Evolutionary conservation across 2,888 invertebrate genomes (phyloP).

Genomic region (Polietes domitor): DNA sequence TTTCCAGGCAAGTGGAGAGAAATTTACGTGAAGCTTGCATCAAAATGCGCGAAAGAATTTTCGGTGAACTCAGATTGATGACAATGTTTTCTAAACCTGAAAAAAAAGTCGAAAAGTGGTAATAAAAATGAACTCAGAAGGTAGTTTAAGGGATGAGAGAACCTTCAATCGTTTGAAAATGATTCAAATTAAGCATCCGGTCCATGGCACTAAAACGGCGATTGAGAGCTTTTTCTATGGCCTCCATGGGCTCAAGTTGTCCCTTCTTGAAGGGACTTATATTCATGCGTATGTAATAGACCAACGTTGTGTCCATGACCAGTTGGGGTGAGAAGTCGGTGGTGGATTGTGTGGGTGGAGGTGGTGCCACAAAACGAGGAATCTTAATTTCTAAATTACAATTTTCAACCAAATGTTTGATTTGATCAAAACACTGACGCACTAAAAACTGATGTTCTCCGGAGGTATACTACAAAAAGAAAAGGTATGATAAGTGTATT

Average conservation of each 20-base stretch:
- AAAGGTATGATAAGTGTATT: no score
- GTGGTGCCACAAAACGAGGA: conserved; percentile 66
- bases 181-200: conserved; percentile 74
- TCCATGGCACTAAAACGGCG: conserved; percentile 74
- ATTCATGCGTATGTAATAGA: conserved; percentile 75
- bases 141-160: neutral
- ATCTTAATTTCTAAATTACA: conserved; percentile 73
- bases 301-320: conserved; percentile 64
- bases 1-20: conserved; percentile 73
- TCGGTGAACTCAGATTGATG: conserved; percentile 73
- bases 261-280: conserved; percentile 72
- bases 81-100: conserved; percentile 73
- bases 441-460: conserved; percentile 76
- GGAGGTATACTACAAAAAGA: conserved; percentile 69
- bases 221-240: conserved; percentile 73
- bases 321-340: conserved; percentile 56
- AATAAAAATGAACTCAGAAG: no score
- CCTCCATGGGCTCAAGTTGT: conserved; percentile 73
- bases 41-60: conserved; percentile 73
- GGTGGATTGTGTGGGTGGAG: conserved; percentile 33
- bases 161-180: conserved; percentile 74
- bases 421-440: conserved; percentile 76
- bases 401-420: conserved; percentile 71
- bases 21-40: conserved; percentile 74
- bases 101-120: neutral